A percentile compares a stretch with the other conserved stretches of the same genome.
phyloP scores from a whole-genome alignment of 2,797 vertebrate genomes.

The Tympanoctomys barrerae region DNA sequence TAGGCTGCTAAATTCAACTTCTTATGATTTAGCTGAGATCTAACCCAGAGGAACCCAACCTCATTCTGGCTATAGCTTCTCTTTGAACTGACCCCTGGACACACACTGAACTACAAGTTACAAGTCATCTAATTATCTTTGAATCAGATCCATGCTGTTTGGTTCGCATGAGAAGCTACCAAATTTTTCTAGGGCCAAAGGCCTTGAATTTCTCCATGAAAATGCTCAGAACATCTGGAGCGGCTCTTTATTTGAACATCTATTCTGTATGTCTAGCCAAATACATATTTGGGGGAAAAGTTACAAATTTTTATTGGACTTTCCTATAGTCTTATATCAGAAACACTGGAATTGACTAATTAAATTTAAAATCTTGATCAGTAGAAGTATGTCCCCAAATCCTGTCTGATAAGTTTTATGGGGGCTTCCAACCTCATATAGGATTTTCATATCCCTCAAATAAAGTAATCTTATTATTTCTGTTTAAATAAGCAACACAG shows the following conservation, averaged over 20 bases:
- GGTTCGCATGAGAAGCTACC: not conserved
- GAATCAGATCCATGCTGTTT: not conserved
- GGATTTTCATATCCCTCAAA: constrained; percentile 41
- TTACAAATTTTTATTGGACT: not conserved
- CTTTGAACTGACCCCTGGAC: not conserved
- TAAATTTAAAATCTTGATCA: constrained; percentile 10
- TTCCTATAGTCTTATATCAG: not conserved
- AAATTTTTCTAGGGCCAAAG: not conserved
- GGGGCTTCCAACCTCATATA: not conserved
- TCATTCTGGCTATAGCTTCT: not conserved
- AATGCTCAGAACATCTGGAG: not conserved
- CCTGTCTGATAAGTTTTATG: not conserved
- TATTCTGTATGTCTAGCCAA: not conserved
- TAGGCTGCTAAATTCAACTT: not conserved
- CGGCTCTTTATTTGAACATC: not conserved
- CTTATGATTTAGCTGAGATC: not conserved
- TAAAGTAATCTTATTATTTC: not conserved
- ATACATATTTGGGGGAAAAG: not conserved
- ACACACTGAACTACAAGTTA: not conserved
- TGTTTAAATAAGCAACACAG: constrained; percentile 35
- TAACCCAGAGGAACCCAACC: not conserved
- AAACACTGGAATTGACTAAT: not conserved
- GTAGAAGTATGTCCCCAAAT: not conserved
- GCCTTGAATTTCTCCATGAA: not conserved
- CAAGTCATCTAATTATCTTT: not conserved